Evolutionary conservation across 2,797 vertebrate species (phyloP).

Genomic region (Danio albolineatus): DNA sequence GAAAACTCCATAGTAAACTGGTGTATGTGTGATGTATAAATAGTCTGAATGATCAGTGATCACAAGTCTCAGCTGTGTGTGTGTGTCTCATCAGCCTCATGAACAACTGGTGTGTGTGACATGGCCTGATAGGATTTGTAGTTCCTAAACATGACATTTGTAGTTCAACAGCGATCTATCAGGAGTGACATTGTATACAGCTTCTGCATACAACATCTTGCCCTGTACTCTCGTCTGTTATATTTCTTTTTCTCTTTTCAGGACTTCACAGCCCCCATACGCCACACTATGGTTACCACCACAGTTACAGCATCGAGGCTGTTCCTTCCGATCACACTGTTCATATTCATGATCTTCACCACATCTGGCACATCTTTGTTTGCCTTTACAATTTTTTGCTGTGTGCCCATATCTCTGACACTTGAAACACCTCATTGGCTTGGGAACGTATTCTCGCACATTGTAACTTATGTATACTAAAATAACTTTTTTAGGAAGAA

Average conservation of each 20-base stretch:
- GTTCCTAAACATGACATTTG: too few relatives aligned
- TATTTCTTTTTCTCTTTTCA: background rate
- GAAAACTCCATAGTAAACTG: too few relatives aligned
- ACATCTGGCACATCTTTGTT: conserved; percentile 12
- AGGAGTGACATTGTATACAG: background rate
- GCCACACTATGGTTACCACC: background rate
- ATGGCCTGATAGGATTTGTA: too few relatives aligned
- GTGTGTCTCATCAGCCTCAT: too few relatives aligned
- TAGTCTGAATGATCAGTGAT: too few relatives aligned
- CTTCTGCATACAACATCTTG: background rate
- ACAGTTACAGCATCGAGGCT: background rate
- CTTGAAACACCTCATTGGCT: background rate
- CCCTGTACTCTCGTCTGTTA: background rate
- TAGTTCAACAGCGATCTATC: too few relatives aligned
- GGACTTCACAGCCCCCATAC: background rate
- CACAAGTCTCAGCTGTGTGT: too few relatives aligned
- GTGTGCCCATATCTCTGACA: too few relatives aligned
- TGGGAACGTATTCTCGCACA: background rate
- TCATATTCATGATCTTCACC: background rate
- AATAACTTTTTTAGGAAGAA: background rate
- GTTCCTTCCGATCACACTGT: background rate
- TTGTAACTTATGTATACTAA: background rate
- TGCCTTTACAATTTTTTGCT: background rate
- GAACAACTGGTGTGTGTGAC: too few relatives aligned
- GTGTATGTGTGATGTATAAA: too few relatives aligned